Conservation (phyloP, 2,797 vertebrate species). For the Tauraco hartlaubi region DNA sequence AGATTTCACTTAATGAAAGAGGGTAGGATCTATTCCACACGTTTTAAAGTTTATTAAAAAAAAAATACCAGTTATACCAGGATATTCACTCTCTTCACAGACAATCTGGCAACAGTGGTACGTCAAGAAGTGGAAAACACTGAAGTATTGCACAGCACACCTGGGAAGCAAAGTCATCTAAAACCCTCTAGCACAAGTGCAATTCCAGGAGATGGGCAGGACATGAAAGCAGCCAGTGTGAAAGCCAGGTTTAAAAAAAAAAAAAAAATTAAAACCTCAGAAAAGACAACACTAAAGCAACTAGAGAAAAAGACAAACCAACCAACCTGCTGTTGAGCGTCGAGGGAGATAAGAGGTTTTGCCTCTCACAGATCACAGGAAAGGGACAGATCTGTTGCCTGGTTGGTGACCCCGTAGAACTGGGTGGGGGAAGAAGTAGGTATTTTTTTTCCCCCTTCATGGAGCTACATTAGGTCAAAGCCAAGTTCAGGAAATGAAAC, state of each 20-base stretch:
- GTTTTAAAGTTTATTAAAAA: neutral
- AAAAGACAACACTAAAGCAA: neutral
- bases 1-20: neutral
- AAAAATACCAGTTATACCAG: neutral
- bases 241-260: neutral
- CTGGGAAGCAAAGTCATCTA: neutral
- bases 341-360: neutral
- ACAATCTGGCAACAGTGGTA: neutral
- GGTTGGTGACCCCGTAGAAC: neutral
- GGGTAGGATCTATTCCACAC: neutral
- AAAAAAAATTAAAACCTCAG: neutral
- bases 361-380: neutral
- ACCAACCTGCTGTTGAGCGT: neutral
- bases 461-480: neutral
- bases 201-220: neutral
- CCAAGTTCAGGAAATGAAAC: neutral
- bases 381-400: neutral
- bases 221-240: neutral
- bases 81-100: neutral
- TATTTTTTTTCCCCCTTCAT: neutral
- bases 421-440: neutral
- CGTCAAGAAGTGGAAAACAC: neutral
- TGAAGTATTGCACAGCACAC: neutral
- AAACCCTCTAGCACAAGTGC: neutral
- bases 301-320: neutral